These are phyloP conservation scores for Callospermophilus lateralis DNA, from an alignment of 2,113 vertebrate species.

Conservation along the genomic window DNA sequence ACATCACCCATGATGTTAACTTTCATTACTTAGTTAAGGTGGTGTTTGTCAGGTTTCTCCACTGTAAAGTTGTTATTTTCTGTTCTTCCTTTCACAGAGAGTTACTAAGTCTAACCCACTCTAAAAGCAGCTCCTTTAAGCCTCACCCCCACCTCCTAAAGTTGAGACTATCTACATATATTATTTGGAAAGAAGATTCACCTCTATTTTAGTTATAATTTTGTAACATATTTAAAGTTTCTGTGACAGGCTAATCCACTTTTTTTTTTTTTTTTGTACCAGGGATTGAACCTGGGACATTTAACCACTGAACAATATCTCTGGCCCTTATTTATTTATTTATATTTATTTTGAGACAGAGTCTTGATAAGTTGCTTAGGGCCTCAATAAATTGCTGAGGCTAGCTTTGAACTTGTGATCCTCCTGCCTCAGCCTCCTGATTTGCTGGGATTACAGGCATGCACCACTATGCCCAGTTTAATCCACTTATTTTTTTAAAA, in stretches of 20 bases:
- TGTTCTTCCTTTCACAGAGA: background rate
- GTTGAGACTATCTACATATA: background rate
- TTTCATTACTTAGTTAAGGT: background rate
- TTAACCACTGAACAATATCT: too few relatives aligned
- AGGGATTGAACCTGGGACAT: too few relatives aligned
- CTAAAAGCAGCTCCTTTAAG: background rate
- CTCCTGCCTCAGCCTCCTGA: too few relatives aligned
- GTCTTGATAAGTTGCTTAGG: too few relatives aligned
- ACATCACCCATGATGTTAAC: background rate
- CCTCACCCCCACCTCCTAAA: background rate
- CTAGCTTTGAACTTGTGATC: too few relatives aligned
- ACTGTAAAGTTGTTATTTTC: background rate
- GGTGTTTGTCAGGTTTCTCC: background rate
- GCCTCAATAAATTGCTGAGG: too few relatives aligned
- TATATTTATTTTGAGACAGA: too few relatives aligned
- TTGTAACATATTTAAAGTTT: constrained; percentile 25
- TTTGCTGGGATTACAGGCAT: too few relatives aligned
- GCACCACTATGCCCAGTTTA: background rate
- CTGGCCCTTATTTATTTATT: too few relatives aligned
- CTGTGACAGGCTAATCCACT: background rate
- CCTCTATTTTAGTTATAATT: background rate
- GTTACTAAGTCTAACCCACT: background rate
- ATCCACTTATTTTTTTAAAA: background rate
- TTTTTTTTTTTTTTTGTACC: too few relatives aligned
- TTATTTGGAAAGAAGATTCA: background rate